Evolutionary conservation across 2,888 invertebrate species (phyloP).

Genomic region (Microchrysa polita): DNA sequence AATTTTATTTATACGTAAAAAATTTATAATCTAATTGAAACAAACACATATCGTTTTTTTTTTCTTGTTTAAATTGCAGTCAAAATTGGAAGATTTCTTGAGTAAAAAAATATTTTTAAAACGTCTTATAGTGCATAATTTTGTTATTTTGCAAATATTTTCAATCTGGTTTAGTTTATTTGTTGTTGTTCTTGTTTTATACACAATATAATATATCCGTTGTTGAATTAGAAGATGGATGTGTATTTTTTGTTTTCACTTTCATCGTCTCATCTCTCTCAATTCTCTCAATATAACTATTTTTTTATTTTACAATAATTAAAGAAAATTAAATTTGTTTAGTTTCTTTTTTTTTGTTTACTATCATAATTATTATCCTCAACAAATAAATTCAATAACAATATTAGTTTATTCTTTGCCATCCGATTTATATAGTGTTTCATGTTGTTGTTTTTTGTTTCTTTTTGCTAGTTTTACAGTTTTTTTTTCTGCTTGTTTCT

Average conservation of each 20-base stretch:
- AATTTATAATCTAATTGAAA: constrained; percentile 26
- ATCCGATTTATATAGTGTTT: too few species aligned
- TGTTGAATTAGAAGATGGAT: constrained; percentile 4
- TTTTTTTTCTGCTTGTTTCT: too few species aligned
- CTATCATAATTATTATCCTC: constrained; percentile 7
- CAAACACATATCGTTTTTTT: constrained; percentile 14
- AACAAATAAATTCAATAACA: constrained; percentile 11
- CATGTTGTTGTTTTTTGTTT: too few species aligned
- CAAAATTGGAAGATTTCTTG: constrained; percentile 30
- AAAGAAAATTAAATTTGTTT: too few species aligned
- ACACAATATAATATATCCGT: constrained; percentile 2
- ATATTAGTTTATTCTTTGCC: constrained; percentile 4
- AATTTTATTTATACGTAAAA: constrained; percentile 31
- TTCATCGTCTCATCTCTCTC: too few species aligned
- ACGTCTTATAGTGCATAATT: not conserved
- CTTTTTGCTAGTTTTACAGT: too few species aligned
- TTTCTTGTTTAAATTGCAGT: constrained; percentile 23
- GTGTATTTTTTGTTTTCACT: too few species aligned
- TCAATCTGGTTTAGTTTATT: too few species aligned
- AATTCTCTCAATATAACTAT: too few species aligned
- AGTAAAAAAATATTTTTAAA: constrained; percentile 26
- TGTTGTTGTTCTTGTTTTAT: not conserved
- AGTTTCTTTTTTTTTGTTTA: not conserved
- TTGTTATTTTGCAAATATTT: too few species aligned
- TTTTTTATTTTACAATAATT: too few species aligned